phyloP scores from a whole-genome alignment of 2,888 invertebrate genomes.

The Syrista parreyssii region DNA sequence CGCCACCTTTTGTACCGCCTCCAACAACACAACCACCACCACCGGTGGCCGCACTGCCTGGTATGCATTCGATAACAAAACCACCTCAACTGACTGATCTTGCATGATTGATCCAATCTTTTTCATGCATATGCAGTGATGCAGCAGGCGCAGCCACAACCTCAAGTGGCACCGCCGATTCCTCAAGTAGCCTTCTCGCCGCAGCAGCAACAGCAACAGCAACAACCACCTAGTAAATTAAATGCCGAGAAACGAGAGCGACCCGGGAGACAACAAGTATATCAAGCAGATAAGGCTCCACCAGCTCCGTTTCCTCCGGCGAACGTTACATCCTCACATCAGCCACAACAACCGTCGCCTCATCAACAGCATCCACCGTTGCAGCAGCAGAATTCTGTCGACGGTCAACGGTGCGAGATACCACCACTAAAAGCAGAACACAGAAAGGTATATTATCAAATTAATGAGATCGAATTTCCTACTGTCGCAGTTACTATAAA shows the following conservation, averaged over 20 bases:
- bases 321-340: conserved; percentile 51
- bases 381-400: conserved; percentile 55
- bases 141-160: conserved; percentile 39
- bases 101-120: conserved; percentile 17
- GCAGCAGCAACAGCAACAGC: conserved; percentile 43
- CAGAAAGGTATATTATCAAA: conserved; percentile 44
- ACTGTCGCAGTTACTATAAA: neutral
- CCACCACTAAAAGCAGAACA: conserved; percentile 55
- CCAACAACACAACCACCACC: conserved; percentile 57
- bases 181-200: conserved; percentile 48
- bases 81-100: neutral
- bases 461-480: neutral
- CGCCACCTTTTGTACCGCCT: conserved; percentile 56
- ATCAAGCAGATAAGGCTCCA: conserved; percentile 58
- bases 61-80: conserved; percentile 28
- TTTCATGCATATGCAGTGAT: conserved; percentile 29
- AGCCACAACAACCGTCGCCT: conserved; percentile 39
- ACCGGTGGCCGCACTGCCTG: conserved; percentile 48
- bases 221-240: conserved; percentile 52
- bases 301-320: conserved; percentile 62
- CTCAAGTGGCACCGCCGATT: conserved; percentile 44
- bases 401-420: conserved; percentile 54
- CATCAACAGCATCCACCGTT: conserved; percentile 43
- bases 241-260: conserved; percentile 61
- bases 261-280: conserved; percentile 58